phyloP scores from a whole-genome alignment of 2,113 vertebrate species.

The Haemorhous mexicanus region DNA sequence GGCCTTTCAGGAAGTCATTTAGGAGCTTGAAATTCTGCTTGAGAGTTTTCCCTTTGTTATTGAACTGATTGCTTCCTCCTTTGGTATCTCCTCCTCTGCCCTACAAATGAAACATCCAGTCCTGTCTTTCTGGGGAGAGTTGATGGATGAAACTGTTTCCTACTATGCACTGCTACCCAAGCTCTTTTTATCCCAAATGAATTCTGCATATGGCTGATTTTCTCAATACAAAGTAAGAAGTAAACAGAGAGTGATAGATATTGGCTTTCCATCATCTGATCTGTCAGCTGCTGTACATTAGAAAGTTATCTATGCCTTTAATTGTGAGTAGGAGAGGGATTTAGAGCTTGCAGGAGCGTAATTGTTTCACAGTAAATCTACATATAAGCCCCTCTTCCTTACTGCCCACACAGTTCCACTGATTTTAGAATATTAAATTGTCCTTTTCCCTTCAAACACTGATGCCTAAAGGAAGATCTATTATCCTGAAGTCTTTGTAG shows the following conservation, averaged over 20 bases:
- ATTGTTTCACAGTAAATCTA: constrained; percentile 29
- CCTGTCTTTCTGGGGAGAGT: neutral
- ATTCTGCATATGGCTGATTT: constrained; percentile 11
- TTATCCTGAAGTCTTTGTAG: neutral
- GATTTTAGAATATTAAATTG: constrained; percentile 30
- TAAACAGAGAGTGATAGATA: constrained; percentile 48
- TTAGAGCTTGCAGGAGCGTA: neutral
- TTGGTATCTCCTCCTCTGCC: neutral
- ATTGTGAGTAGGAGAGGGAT: constrained; percentile 53
- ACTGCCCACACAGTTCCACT: neutral
- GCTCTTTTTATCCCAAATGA: constrained; percentile 10
- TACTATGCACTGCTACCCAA: neutral
- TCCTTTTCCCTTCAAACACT: neutral
- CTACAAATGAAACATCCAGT: neutral
- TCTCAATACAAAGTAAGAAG: neutral
- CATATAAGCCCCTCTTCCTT: constrained; percentile 3
- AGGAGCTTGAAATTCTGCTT: neutral
- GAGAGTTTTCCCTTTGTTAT: neutral
- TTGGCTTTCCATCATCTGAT: constrained; percentile 29
- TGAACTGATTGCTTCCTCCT: neutral
- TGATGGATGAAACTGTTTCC: neutral
- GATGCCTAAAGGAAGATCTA: neutral
- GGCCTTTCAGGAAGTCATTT: neutral
- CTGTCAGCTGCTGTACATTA: constrained; percentile 33
- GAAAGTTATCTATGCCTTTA: constrained; percentile 58